phyloP scores from a whole-genome alignment of 2,113 vertebrate species.

The Loxodonta africana region DNA sequence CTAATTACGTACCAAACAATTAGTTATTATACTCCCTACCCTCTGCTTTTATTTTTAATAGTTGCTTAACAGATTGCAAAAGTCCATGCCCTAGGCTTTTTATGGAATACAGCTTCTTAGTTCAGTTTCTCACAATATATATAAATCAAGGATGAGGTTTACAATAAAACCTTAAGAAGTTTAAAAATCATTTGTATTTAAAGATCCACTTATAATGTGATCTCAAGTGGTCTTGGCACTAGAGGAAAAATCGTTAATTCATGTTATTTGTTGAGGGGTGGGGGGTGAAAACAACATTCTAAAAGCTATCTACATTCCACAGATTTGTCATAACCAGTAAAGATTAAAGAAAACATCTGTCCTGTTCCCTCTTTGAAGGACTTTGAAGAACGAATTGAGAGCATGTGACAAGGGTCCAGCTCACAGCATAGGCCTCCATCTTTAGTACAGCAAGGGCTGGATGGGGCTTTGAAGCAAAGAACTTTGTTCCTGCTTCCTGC shows the following conservation, averaged over 20 bases:
- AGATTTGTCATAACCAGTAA: slow-evolving; percentile 52
- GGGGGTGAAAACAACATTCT: neutral
- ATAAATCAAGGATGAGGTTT: slow-evolving; percentile 26
- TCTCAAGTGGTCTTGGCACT: neutral
- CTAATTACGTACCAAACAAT: neutral
- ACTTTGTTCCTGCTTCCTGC: neutral
- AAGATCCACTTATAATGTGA: slow-evolving; percentile 13
- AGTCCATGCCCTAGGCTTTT: neutral
- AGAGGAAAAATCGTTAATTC: neutral
- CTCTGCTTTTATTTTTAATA: neutral
- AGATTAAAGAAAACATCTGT: slow-evolving; percentile 75
- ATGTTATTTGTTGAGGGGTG: slow-evolving; percentile 26
- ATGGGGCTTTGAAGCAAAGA: neutral
- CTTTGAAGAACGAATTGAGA: slow-evolving; percentile 33
- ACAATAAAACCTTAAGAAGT: neutral
- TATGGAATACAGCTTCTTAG: neutral
- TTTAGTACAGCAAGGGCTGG: neutral
- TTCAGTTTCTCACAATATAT: neutral
- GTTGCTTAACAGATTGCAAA: slow-evolving; percentile 14
- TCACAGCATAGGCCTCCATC: neutral
- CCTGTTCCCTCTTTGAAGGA: slow-evolving; percentile 11
- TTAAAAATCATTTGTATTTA: slow-evolving; percentile 54
- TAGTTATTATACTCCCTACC: neutral
- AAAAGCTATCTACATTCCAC: slow-evolving; percentile 25
- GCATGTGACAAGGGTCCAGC: slow-evolving; percentile 47